Evolutionary conservation across 2,797 vertebrate genomes (phyloP).

Genomic region (Trichosurus vulpecula): DNA sequence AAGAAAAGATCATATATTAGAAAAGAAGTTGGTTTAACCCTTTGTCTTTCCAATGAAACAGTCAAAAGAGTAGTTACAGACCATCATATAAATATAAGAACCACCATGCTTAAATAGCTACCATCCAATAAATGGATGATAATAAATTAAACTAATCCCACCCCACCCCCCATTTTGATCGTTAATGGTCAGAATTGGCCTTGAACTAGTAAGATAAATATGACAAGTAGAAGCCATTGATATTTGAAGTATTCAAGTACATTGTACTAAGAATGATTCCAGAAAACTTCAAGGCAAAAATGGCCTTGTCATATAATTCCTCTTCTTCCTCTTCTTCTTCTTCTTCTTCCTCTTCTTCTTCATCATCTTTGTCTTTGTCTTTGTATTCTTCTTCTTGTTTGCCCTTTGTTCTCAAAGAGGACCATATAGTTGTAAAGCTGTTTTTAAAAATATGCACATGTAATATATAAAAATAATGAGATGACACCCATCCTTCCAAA

Average conservation of each 20-base stretch:
- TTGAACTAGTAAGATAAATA: neutral
- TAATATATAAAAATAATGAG: neutral
- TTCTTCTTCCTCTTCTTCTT: neutral
- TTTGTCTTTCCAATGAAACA: slow-evolving; percentile 15
- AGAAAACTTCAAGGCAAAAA: neutral
- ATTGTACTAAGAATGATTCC: neutral
- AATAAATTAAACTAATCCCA: neutral
- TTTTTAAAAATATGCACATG: neutral
- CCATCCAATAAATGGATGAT: neutral
- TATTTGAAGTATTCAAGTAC: neutral
- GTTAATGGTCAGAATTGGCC: neutral
- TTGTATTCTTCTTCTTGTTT: neutral
- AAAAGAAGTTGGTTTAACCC: neutral
- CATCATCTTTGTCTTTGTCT: no score
- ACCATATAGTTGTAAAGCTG: neutral
- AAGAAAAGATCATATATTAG: neutral
- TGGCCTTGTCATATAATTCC: no score
- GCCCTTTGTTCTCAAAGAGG: neutral
- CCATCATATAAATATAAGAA: neutral
- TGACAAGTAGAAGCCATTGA: neutral
- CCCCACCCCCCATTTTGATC: no score
- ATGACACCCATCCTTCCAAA: neutral
- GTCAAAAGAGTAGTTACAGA: neutral
- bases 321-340: no score
- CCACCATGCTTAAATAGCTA: neutral